Evolutionary conservation across 1,140 invertebrate genomes (phyloP).

Genomic region (Camponotus vicinus): DNA sequence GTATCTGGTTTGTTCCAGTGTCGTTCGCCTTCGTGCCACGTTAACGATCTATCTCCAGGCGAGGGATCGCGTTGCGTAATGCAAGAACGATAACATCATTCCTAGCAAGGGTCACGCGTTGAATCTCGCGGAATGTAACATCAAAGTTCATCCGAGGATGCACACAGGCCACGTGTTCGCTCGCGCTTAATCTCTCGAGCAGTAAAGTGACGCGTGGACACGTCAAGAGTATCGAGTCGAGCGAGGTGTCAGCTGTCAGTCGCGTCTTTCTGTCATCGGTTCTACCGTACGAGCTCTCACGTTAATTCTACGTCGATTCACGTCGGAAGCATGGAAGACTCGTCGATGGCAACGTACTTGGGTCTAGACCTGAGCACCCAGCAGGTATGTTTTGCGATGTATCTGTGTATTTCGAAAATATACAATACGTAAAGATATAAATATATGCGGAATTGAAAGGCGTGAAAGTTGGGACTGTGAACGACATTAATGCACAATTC

Average conservation of each 20-base stretch:
- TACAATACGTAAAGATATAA: not conserved
- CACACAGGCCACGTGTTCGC: slow-evolving; percentile 24
- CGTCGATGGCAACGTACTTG: slow-evolving; percentile 86
- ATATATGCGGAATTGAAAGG: not conserved
- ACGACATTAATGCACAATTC: not conserved
- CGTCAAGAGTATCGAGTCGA: not conserved
- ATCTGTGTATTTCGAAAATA: not conserved
- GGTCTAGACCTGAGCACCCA: slow-evolving; percentile 94
- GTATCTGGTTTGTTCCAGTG: not conserved
- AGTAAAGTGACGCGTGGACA: slow-evolving; percentile 22
- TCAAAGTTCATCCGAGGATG: slow-evolving; percentile 21
- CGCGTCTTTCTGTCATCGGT: not conserved
- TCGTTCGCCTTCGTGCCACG: not conserved
- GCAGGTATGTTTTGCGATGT: slow-evolving; percentile 87
- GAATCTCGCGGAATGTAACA: slow-evolving; percentile 52
- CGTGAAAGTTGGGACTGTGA: not conserved
- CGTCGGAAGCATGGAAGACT: slow-evolving; percentile 70
- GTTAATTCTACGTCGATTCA: not conserved
- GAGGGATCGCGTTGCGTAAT: slow-evolving; percentile 47
- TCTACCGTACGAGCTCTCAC: not conserved
- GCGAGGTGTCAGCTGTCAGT: not conserved
- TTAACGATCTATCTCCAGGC: slow-evolving; percentile 10
- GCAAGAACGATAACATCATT: slow-evolving; percentile 62
- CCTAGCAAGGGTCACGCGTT: not conserved
- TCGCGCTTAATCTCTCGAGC: slow-evolving; percentile 51